A percentile compares a stretch with the other conserved stretches of the same genome.
Evolutionary conservation across 2,797 vertebrate genomes (phyloP).

Genomic region (Heliangelus exortis): DNA sequence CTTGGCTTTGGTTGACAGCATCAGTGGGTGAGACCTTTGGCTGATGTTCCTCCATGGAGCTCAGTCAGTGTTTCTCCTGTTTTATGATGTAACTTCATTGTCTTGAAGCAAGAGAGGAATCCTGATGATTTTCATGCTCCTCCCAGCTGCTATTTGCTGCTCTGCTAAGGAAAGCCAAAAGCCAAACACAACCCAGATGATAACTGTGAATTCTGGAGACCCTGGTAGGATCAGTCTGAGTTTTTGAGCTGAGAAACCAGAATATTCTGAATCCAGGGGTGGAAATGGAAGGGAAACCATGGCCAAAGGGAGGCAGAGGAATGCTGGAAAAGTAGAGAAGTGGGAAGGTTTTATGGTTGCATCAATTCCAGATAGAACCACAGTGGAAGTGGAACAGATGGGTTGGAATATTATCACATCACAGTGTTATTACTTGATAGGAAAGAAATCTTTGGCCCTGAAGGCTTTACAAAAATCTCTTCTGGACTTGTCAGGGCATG

Average conservation of each 20-base stretch:
- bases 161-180: neutral
- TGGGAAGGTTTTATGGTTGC: neutral
- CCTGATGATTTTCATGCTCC: neutral
- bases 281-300: neutral
- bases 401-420: neutral
- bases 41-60: neutral
- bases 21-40: neutral
- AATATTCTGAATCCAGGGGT: neutral
- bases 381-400: neutral
- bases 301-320: neutral
- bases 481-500: neutral
- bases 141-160: neutral
- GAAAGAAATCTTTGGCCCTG: neutral
- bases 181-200: constrained; percentile 28
- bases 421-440: neutral
- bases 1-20: neutral
- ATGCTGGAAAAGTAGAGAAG: neutral
- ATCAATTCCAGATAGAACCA: neutral
- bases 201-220: neutral
- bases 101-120: neutral
- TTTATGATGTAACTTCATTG: neutral
- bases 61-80: neutral
- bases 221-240: neutral
- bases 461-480: neutral
- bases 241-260: constrained; percentile 3